Evolutionary conservation across 2,888 invertebrate genomes (phyloP), one percentile per base, ranked within the genome.

Genomic region (Dasysyrphus tricinctus): DNA sequence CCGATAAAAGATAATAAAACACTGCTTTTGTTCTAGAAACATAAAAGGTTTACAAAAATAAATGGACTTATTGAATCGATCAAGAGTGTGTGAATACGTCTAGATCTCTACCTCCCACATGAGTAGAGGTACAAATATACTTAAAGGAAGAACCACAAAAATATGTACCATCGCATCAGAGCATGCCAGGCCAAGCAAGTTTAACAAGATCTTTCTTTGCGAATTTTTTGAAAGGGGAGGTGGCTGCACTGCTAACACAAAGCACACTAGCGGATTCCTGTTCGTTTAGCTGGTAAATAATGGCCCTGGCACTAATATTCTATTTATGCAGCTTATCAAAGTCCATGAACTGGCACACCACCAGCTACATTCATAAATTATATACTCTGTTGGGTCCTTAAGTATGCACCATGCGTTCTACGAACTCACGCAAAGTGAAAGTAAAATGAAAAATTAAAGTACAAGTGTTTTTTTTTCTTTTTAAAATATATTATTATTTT

Each of bases 261-360:
- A 47, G 57, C 51, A 70, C 75, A 80, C 16, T n/a, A 76, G 57
- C 59, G 51, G 73, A 37, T 47, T 47, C 44, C 24, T 24, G 2
- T n/a, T 69, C 37, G 37, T 37, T n/a, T 76, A 61, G 59, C 47
- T 73, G 67, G 70, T 61, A 34, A 69, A 69, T 47, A 34, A 77
- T 69, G 67, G 37, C 80, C 80, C 39, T 80, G 80, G 80, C 85
- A 80, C 80, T 69, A 32, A 44, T 65, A 77, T 77, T 77, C 73
- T 69, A 76, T 72, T 69, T 39, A 42, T 70, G 56, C 63, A 49
- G 59, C 59, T 69, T 63, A 74, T 74, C 54, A 74, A 47, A 65
- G 81, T 44, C 72, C 57, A 77, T 77, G 81, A 81, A 72, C 77
- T 72, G 76, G 34, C 69, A 47, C 47, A 63, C 37, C 51, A 79